A percentile compares a stretch with the other conserved stretches of the same genome.
Conservation (phyloP, 2,113 vertebrate genomes). For the Rhineura floridana region DNA sequence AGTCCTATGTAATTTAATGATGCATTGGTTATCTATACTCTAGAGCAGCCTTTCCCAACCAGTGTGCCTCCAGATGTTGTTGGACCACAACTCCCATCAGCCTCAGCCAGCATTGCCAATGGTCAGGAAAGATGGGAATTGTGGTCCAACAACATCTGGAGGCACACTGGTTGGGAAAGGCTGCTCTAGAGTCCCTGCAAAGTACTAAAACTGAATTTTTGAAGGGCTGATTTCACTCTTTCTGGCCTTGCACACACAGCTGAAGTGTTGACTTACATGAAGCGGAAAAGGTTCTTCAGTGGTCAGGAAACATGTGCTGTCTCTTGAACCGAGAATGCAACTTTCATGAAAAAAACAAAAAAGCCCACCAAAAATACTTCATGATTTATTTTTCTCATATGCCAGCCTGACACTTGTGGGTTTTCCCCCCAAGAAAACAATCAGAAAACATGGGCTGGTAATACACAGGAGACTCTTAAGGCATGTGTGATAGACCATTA, state of each 20-base stretch:
- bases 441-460: slow-evolving; percentile 18
- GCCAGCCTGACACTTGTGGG: slow-evolving; percentile 32
- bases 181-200: slow-evolving; percentile 37
- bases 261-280: slow-evolving; percentile 64
- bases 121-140: no score
- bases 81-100: no score
- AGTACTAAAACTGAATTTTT: slow-evolving; percentile 58
- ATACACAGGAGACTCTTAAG: slow-evolving; percentile 20
- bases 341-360: slow-evolving; percentile 53
- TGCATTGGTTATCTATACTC: slow-evolving; percentile 63
- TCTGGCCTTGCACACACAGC: slow-evolving; percentile 48
- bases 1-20: slow-evolving; percentile 58
- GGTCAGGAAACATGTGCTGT: slow-evolving; percentile 60
- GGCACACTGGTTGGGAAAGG: no score
- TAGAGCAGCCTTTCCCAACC: no score
- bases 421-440: slow-evolving; percentile 14
- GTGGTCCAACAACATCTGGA: no score
- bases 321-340: slow-evolving; percentile 51
- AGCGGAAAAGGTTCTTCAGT: slow-evolving; percentile 65
- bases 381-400: slow-evolving; percentile 60
- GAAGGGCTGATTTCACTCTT: slow-evolving; percentile 59
- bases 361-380: slow-evolving; percentile 16
- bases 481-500: background rate
- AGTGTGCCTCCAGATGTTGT: no score
- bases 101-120: no score